Evolutionary conservation across 1,140 invertebrate genomes (phyloP), one percentile per base, ranked within the genome.

Genomic region (Caenorhabditis remanei): DNA sequence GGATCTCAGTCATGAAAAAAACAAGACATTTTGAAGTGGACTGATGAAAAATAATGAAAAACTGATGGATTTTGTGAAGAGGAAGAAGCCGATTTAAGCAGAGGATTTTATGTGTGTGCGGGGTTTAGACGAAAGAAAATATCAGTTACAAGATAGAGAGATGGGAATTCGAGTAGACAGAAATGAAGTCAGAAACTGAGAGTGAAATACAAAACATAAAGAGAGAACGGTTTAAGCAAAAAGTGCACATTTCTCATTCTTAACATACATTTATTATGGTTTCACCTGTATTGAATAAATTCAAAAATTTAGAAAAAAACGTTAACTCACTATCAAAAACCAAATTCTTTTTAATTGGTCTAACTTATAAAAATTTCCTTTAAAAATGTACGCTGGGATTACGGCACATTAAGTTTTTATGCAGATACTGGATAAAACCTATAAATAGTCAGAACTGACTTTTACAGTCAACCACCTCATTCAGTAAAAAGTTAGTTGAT

Each of bases 61-160:
- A 9, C 4, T 13, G 19, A 14, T 8, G 24, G 61, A 40, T 65
- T 65, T 65, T 40, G 2, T 8, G 4, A 11, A 65, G 11, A 7
- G 9, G 40, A 13, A 6, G 32, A 65, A 65, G 61, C 61, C 61
- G 61, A 65, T 65, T 65, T 40, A 65, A 65, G 32, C 61, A 40
- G 9, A 14, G 61, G 61, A 65, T 65, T 65, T 65, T 65, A 40
- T 58, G 24, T 65, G 24, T 65, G 19, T 65, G 61, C 9, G 56
- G 56, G 32, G 61, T 32, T 65, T 65, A 40, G 21, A 65, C 13
- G 61, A 65, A n/a, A 65, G 32, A 65, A 13, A 65, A 65, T 40
- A 65, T 40, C 32, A 21, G 56, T 58, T 58, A 58, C 56, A 58
- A 58, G n/a, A 58, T 19, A 58, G n/a, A n/a, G n/a, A n/a, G 7